phyloP scores from a whole-genome alignment of 2,113 vertebrate genomes.

The Thalassarche chlororhynchos region DNA sequence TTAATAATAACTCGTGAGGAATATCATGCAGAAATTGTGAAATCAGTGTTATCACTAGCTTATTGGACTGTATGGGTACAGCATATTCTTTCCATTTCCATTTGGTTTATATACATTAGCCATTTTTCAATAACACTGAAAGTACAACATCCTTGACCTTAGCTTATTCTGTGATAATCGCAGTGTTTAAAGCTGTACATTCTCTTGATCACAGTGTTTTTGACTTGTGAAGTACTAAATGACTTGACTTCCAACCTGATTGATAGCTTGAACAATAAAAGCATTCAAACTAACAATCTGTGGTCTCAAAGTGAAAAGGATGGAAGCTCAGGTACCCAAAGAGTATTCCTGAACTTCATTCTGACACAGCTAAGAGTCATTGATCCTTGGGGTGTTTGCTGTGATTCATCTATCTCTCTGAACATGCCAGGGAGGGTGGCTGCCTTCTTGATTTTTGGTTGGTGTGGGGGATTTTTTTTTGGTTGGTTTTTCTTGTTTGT shows the following conservation, averaged over 20 bases:
- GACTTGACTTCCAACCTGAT: not conserved
- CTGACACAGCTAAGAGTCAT: not conserved
- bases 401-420: not conserved
- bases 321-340: not conserved
- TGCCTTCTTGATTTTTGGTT: not conserved
- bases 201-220: not conserved
- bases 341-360: not conserved
- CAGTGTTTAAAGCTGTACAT: not conserved
- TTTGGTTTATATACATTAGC: not conserved
- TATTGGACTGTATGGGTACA: not conserved
- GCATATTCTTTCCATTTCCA: not conserved
- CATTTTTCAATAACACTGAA: not conserved
- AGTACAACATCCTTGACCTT: not conserved
- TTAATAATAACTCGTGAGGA: not conserved
- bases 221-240: not conserved
- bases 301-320: not conserved
- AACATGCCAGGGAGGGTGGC: not conserved
- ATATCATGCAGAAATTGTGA: not conserved
- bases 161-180: not conserved
- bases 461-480: not conserved
- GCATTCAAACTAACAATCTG: not conserved
- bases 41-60: not conserved
- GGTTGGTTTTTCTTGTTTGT: no score
- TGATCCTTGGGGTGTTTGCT: accelerated
- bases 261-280: not conserved